Conservation (phyloP, 2,888 invertebrate species). For the Imbricaverruca yamaguchii region DNA sequence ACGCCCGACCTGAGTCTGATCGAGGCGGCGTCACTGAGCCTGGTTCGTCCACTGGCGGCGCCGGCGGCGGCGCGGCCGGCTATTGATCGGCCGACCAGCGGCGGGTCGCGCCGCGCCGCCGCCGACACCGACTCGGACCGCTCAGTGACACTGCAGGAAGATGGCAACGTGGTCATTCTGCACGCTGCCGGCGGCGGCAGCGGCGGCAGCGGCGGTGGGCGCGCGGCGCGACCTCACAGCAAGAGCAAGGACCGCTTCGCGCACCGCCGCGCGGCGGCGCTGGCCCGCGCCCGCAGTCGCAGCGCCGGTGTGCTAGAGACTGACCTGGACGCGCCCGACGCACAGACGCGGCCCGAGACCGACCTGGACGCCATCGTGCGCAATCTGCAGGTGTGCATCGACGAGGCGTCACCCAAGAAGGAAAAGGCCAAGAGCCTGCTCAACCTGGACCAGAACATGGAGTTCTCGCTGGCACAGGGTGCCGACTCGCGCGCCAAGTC, state of each 20-base stretch:
- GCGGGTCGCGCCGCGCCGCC: conserved; percentile 32
- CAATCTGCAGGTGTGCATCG: conserved; percentile 27
- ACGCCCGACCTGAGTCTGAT: conserved; percentile 40
- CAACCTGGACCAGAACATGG: conserved; percentile 28
- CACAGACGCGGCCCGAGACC: not conserved
- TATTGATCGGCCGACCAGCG: conserved; percentile 2
- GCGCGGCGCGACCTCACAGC: conserved; percentile 41
- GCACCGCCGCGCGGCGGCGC: conserved; percentile 36
- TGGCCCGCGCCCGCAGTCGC: conserved; percentile 41
- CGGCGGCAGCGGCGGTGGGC: not conserved
- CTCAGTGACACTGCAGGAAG: not conserved
- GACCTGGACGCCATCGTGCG: conserved; percentile 7
- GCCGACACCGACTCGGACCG: conserved; percentile 27
- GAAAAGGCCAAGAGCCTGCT: conserved; percentile 32
- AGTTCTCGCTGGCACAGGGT: conserved; percentile 29
- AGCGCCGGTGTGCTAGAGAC: conserved; percentile 70
- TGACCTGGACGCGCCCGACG: conserved; percentile 61
- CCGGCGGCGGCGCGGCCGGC: not conserved
- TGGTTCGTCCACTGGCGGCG: conserved; percentile 6
- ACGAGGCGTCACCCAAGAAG: conserved; percentile 27
- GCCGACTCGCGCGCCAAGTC: conserved; percentile 55
- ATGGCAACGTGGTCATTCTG: conserved; percentile 16
- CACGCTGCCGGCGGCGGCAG: not conserved
- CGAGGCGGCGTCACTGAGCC: conserved; percentile 31
- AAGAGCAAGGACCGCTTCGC: conserved; percentile 40